Evolutionary conservation across 2,888 invertebrate species (phyloP).

Genomic region (Siphlonurus alternatus): DNA sequence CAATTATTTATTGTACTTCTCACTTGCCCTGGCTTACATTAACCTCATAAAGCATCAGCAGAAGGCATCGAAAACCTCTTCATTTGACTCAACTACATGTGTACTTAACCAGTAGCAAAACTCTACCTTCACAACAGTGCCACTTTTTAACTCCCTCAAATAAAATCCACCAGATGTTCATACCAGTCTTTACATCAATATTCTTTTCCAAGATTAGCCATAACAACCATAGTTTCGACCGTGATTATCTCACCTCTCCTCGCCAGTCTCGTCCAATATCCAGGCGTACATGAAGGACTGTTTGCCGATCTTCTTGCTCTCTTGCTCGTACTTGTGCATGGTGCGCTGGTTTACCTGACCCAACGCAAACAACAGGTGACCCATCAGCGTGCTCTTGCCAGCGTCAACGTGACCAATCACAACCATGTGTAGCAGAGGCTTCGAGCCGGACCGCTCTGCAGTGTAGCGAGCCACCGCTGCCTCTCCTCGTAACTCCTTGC

Average conservation of each 20-base stretch:
- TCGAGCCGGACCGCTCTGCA: slow-evolving; percentile 59
- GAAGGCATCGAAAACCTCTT: no score
- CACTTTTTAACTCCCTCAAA: no score
- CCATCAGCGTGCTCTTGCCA: slow-evolving; percentile 95
- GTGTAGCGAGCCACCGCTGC: slow-evolving; percentile 46
- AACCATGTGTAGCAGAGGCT: slow-evolving; percentile 79
- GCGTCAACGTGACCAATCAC: slow-evolving; percentile 95
- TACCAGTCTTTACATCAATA: no score
- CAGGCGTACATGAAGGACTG: slow-evolving; percentile 97
- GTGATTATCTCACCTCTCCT: slow-evolving; percentile 66
- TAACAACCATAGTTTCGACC: no score
- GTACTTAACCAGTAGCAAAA: no score
- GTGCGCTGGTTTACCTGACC: slow-evolving; percentile 74
- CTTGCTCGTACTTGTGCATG: slow-evolving; percentile 95
- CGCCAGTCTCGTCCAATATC: slow-evolving; percentile 97
- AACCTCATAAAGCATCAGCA: no score
- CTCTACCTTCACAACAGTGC: no score
- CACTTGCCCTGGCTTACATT: no score
- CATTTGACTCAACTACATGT: no score
- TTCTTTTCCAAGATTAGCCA: no score
- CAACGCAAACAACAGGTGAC: slow-evolving; percentile 72
- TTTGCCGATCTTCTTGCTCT: slow-evolving; percentile 92
- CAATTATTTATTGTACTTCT: no score
- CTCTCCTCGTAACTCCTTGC: slow-evolving; percentile 6
- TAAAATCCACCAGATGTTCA: no score